Conservation (phyloP, 2,113 vertebrate genomes). For the Isichthys henryi region DNA sequence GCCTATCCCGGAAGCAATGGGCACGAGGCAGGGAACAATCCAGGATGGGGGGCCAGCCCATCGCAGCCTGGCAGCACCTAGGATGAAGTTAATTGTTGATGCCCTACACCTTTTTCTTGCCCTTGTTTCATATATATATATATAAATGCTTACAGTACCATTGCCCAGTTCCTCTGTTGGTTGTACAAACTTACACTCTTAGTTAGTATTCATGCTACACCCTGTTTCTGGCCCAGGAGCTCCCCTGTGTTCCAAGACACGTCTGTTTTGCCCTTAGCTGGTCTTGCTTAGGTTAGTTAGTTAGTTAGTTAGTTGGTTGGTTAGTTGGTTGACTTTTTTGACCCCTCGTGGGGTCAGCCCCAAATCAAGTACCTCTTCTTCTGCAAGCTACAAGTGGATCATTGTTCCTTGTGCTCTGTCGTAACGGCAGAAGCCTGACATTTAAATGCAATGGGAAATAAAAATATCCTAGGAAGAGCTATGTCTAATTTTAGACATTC, state of each 20-base stretch:
- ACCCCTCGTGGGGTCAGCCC: not conserved
- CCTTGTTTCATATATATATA: not conserved
- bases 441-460: not conserved
- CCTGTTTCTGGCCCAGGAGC: not conserved
- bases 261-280: not conserved
- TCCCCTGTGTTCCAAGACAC: not conserved
- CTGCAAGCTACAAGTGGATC: not conserved
- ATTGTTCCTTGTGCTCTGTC: not conserved
- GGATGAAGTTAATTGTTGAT: not conserved
- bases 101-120: not conserved
- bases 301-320: too few species aligned
- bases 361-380: not conserved
- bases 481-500: not conserved
- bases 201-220: not conserved
- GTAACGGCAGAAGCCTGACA: not conserved
- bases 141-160: too few species aligned
- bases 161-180: not conserved
- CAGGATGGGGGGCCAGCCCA: too few species aligned
- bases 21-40: too few species aligned
- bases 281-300: not conserved
- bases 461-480: not conserved
- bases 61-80: not conserved
- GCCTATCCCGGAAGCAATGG: too few species aligned
- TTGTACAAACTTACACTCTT: not conserved
- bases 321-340: not conserved